phyloP scores from a whole-genome alignment of 92 coral and sea anemone genomes.

The Montipora capitata region DNA sequence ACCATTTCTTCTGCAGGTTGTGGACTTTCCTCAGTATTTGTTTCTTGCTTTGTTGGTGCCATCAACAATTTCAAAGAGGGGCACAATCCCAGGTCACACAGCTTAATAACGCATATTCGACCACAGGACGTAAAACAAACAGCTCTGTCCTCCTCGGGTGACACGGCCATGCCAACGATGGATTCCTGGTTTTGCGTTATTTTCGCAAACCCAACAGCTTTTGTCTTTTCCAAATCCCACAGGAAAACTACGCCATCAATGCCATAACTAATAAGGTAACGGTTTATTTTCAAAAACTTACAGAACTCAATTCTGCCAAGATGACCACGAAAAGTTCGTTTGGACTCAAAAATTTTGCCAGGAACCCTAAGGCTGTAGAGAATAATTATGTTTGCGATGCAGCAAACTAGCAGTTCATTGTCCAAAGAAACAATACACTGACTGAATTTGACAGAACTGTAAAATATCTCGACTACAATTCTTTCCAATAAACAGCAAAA shows the following conservation, averaged over 20 bases:
- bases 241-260: conserved; percentile 28
- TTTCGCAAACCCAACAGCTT: conserved; percentile 18
- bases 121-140: neutral
- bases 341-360: neutral
- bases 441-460: no score
- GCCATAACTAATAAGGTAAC: no score
- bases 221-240: conserved; percentile 35
- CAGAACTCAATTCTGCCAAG: conserved; percentile 20
- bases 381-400: conserved; percentile 4
- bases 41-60: neutral
- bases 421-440: conserved; percentile 1
- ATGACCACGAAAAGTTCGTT: no score
- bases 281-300: neutral
- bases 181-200: neutral
- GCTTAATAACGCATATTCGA: no score
- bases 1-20: neutral
- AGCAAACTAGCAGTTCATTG: conserved; percentile 7
- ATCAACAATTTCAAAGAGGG: neutral
- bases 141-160: neutral
- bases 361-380: neutral
- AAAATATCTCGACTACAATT: no score
- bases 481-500: no score
- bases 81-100: neutral
- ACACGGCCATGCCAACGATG: neutral
- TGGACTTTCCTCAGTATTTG: neutral